Evolutionary conservation across 2,113 vertebrate genomes (phyloP), one percentile per base, ranked within the genome.

Genomic region (Malurus melanocephalus): DNA sequence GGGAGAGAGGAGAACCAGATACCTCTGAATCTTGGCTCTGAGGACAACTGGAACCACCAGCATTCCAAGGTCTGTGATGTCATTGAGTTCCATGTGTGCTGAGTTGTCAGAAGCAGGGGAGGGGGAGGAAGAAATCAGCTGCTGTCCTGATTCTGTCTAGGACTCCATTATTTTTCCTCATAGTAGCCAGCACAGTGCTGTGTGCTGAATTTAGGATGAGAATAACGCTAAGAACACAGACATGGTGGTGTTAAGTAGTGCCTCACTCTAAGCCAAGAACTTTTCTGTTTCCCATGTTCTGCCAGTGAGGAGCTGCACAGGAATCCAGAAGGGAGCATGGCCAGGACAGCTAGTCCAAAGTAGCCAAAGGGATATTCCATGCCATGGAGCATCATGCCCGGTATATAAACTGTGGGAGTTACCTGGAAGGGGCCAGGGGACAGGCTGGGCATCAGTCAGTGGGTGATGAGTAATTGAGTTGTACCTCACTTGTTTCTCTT

Each of bases 1-100:
- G 52, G 71, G 27, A 15, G 38, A 80, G 77, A 12, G 40, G 53
- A 88, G 52, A 42, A 59, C 13, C 24, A 32, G 8, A 12, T 33
- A 78, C 23, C 53, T 57, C 42, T 61, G 15, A 43, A 33, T 40
- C 89, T 62, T 66, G 45, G 26, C 52, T 67, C 9, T 33, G 49
- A 27, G 45, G 32, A 69, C 53, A 76, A n/a, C 59, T 56, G 52
- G 80, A 88, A 46, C 40, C 40, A 33, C 68, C 49, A 88, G 2
- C 55, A 42, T 16, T 48, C 61, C 69, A 48, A 26, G 57, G 73
- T 93, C 87, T 80, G 56, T 94, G 93, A 95, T 73, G 84, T 95
- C 93, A 92, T 9, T 0, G 1, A 55, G 69, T 75, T 88, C 67
- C 23, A 1, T 20, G 51, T 64, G 76, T 57, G 55, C 52, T 80